Evolutionary conservation across 2,797 vertebrate species (phyloP).

Genomic region (Synanceia verrucosa): DNA sequence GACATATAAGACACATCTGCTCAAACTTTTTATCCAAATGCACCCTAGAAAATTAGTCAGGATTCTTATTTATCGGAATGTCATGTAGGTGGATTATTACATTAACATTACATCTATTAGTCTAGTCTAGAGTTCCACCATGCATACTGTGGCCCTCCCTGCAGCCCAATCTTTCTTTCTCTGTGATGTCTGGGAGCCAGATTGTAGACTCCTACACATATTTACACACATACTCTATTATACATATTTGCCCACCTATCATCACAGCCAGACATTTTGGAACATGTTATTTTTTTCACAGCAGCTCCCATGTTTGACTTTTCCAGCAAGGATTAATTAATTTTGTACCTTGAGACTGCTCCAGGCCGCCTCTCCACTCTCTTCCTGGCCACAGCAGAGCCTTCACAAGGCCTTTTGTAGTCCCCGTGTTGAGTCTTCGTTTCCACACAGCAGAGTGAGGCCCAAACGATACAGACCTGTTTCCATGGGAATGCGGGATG

Average conservation of each 20-base stretch:
- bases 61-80: background rate
- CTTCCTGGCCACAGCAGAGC: background rate
- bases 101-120: background rate
- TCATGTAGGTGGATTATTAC: background rate
- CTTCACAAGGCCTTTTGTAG: slow-evolving; percentile 15
- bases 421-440: slow-evolving; percentile 24
- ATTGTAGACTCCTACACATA: slow-evolving; percentile 4
- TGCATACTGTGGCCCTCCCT: background rate
- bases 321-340: slow-evolving; percentile 30
- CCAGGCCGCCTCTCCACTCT: background rate
- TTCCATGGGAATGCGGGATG: slow-evolving; percentile 20
- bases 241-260: slow-evolving; percentile 27
- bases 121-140: background rate
- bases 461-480: slow-evolving; percentile 3
- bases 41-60: background rate
- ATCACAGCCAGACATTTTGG: slow-evolving; percentile 29
- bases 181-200: slow-evolving; percentile 15
- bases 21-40: background rate
- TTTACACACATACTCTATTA: no score
- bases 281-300: slow-evolving; percentile 16
- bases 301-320: slow-evolving; percentile 31
- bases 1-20: background rate
- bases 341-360: slow-evolving; percentile 18
- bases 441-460: slow-evolving; percentile 24
- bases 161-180: slow-evolving; percentile 5